These are phyloP conservation scores for Elysia crispata DNA, from an alignment of 2,888 invertebrate genomes.

Conservation along the genomic window DNA sequence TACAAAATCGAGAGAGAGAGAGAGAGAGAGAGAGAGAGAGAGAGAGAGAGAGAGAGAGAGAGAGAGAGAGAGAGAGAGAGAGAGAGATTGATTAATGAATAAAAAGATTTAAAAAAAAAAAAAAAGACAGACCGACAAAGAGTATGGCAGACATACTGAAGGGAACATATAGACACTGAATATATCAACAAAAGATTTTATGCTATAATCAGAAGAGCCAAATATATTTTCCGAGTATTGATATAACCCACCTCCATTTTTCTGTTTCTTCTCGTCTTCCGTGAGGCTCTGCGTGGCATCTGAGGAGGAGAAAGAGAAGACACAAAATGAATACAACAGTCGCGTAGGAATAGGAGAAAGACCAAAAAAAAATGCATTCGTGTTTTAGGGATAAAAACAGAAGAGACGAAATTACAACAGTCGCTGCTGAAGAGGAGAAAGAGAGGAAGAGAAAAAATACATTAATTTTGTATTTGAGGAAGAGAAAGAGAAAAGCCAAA, in stretches of 20 bases:
- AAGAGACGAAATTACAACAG: no score
- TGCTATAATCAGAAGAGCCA: no score
- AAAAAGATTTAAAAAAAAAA: background rate
- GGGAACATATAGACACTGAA: no score
- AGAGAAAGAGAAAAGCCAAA: background rate
- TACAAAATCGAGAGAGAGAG: background rate
- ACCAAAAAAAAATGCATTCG: background rate
- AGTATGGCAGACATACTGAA: slow-evolving; percentile 11
- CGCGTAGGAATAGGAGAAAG: background rate
- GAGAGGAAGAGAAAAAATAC: background rate
- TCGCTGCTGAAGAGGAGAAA: no score
- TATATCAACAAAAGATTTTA: no score
- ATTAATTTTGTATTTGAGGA: background rate
- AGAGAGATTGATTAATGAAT: background rate
- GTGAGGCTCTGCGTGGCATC: slow-evolving; percentile 65
- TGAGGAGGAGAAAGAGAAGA: slow-evolving; percentile 48
- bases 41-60: slow-evolving; percentile 17
- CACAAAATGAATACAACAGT: background rate
- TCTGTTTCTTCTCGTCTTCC: slow-evolving; percentile 71
- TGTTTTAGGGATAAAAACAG: no score
- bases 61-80: no score
- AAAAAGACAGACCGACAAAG: background rate
- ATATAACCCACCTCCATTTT: slow-evolving; percentile 60
- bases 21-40: slow-evolving; percentile 19
- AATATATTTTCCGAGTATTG: background rate